phyloP scores from a whole-genome alignment of 2,113 vertebrate species.

The Phocoena phocoena region DNA sequence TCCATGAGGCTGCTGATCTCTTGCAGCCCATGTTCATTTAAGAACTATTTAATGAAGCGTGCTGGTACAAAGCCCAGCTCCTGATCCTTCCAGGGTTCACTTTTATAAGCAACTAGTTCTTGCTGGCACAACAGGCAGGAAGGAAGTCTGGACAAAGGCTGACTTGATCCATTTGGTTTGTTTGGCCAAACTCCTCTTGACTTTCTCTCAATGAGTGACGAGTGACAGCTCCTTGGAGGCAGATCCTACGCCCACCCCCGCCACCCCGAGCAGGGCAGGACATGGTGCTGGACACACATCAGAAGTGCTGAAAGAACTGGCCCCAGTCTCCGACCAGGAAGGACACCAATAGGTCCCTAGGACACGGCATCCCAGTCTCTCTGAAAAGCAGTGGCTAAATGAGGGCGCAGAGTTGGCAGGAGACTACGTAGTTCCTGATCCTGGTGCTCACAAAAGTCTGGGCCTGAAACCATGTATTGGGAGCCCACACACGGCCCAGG shows the following conservation, averaged over 20 bases:
- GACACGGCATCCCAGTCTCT: neutral
- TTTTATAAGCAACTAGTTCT: neutral
- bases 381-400: neutral
- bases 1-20: neutral
- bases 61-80: neutral
- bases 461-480: neutral
- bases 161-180: neutral
- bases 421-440: neutral
- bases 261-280: neutral
- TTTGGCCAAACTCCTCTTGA: neutral
- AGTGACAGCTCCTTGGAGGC: neutral
- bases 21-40: neutral
- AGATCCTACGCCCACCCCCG: neutral
- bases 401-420: neutral
- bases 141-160: neutral
- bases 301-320: neutral
- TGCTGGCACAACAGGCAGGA: neutral
- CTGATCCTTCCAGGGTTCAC: neutral
- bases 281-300: neutral
- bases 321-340: accelerated
- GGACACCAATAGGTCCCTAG: neutral
- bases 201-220: neutral
- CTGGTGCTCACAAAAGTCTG: neutral
- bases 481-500: accelerated
- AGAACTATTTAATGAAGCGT: neutral